phyloP scores from a whole-genome alignment of 2,888 invertebrate species.

The Drosophila paranaensis region DNA sequence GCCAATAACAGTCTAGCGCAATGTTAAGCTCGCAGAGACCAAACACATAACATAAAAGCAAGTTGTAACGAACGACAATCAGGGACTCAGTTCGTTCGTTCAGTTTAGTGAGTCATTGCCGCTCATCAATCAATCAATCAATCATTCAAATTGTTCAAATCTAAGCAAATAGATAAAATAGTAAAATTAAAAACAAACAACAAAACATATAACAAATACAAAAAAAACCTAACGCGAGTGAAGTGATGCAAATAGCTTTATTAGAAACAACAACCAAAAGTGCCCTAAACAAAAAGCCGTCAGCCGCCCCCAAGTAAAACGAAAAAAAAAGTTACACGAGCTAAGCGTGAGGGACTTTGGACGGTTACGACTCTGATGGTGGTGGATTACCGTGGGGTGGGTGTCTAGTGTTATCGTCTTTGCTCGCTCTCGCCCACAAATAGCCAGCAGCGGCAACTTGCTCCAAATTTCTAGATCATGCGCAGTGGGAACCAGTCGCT shows the following conservation, averaged over 20 bases:
- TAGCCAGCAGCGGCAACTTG: conserved; percentile 68
- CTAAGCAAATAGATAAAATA: conserved; percentile 15
- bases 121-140: conserved; percentile 39
- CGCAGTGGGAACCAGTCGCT: conserved; percentile 44
- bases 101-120: conserved; percentile 36
- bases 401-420: conserved; percentile 62
- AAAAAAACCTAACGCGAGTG: conserved; percentile 12
- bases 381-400: conserved; percentile 45
- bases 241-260: conserved; percentile 27
- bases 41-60: conserved; percentile 39
- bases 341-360: conserved; percentile 53
- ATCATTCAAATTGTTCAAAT: conserved; percentile 17
- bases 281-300: conserved; percentile 44
- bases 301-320: conserved; percentile 28
- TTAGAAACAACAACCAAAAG: conserved; percentile 37
- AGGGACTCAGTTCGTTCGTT: conserved; percentile 30
- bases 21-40: conserved; percentile 21
- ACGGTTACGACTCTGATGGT: conserved; percentile 42
- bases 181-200: not conserved
- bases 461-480: conserved; percentile 68
- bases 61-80: conserved; percentile 29
- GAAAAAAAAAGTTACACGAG: conserved; percentile 32
- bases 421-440: conserved; percentile 60
- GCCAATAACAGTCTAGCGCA: conserved; percentile 20
- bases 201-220: not conserved